These are phyloP conservation scores for Stegophylla sp. DNA, from an alignment of 2,888 invertebrate species.

Conservation along the genomic window DNA sequence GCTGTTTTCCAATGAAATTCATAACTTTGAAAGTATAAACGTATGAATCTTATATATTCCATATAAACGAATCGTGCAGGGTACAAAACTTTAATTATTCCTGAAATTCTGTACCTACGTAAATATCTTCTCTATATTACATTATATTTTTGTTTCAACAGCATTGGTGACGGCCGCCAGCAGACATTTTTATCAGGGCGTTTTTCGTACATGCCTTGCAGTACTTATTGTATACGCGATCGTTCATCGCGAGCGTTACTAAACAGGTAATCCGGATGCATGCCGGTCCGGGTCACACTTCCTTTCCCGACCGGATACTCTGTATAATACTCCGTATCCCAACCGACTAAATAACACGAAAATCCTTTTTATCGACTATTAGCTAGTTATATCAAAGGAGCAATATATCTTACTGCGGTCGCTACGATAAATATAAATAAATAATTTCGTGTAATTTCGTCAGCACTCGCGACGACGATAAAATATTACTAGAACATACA, in stretches of 20 bases:
- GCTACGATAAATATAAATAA: background rate
- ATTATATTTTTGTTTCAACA: too few relatives aligned
- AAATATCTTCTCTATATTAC: too few relatives aligned
- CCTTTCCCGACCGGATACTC: background rate
- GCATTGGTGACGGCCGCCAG: too few relatives aligned
- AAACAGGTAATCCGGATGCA: constrained; percentile 35
- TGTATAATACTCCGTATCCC: background rate
- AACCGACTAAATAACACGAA: background rate
- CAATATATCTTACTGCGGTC: background rate
- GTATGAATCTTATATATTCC: too few relatives aligned
- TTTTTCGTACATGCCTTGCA: background rate
- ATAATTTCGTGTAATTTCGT: background rate
- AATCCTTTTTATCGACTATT: constrained; percentile 9
- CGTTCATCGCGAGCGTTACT: background rate
- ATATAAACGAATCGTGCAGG: too few relatives aligned
- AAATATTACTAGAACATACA: too few relatives aligned
- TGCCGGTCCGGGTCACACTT: constrained; percentile 4
- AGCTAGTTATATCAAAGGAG: background rate
- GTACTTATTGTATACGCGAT: background rate
- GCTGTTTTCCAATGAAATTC: too few relatives aligned
- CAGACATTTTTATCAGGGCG: too few relatives aligned
- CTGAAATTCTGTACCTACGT: too few relatives aligned
- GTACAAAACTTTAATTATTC: too few relatives aligned
- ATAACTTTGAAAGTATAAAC: too few relatives aligned
- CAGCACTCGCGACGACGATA: background rate